Percentiles rank a stretch among this genome's conserved stretches.
Conservation (phyloP, 2,888 invertebrate species). For the Clostera curtula region DNA sequence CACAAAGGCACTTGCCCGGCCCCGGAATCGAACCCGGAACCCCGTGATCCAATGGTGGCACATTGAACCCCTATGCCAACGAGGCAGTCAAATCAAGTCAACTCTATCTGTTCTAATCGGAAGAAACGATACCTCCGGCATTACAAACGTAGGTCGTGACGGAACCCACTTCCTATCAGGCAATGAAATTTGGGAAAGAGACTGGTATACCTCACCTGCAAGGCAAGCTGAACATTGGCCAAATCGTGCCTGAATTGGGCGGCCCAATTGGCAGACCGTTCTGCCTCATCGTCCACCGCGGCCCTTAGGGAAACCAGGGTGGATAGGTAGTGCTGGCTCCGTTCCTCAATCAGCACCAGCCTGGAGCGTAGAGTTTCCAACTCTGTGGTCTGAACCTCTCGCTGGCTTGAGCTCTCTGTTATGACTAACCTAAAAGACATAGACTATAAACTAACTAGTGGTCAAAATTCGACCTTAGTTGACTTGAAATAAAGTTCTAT, state of each 20-base stretch:
- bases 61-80: no score
- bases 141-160: no score
- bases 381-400: conserved; percentile 54
- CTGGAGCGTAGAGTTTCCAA: conserved; percentile 56
- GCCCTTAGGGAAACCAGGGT: conserved; percentile 60
- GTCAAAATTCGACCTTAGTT: no score
- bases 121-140: no score
- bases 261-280: conserved; percentile 60
- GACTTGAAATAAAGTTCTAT: no score
- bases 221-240: conserved; percentile 60
- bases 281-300: conserved; percentile 67
- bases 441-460: no score
- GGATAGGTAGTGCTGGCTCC: conserved; percentile 57
- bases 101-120: no score
- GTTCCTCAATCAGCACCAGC: conserved; percentile 57
- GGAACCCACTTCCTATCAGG: no score
- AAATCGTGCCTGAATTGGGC: conserved; percentile 73
- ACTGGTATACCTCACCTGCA: conserved; percentile 50
- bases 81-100: no score
- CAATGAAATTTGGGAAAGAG: neutral
- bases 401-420: conserved; percentile 48
- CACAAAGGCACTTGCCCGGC: no score
- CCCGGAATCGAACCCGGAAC: no score
- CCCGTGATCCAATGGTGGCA: no score
- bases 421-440: conserved; percentile 47